Evolutionary conservation across 2,888 invertebrate genomes (phyloP), one percentile per base, ranked within the genome.

Genomic region (Cerastis leucographa): DNA sequence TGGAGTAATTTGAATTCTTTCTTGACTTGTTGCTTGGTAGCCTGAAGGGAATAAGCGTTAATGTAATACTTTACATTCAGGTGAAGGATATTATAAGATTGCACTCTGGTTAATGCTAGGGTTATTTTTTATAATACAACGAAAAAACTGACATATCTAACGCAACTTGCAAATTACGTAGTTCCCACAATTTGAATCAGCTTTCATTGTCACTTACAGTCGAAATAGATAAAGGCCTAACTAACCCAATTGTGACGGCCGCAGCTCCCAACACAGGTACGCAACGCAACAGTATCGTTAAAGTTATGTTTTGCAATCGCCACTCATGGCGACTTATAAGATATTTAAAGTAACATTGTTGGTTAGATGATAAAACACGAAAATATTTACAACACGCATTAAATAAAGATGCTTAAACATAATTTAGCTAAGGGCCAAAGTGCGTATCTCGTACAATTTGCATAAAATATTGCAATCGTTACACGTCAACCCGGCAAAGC

Each of bases 381-480:
- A 5, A 42, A 46, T 78, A 78, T 68, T 71, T 65, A 72, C 49
- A 74, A 51, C 25, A 71, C 6, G 22, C 46, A 72, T 70, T 78
- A 71, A 72, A 74, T 75, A 81, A 75, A 86, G 77, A 81, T 56
- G 51, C 54, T 73, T 66, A 71, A 80, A 77, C 74, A 84, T 84
- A 88, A 84, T 80, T 85, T 75, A 78, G 56, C 70, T 40, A 62
- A 66, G 54, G 54, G 17, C 51, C 44, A 66, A 71, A 80, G 67
- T 71, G 71, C 75, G 81, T 87, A 84, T 84, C 79, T 84, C 69
- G 74, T 80, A 87, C 80, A 88, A 90, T 92, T 92, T 92, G 86
- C 92, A 90, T 93, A 92, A 94, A 93, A 92, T 94, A 94, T 94
- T 90, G 90, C 91, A 89, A 89, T 90, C 92, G 91, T 91, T 92